Conservation (phyloP, 35 echinoderm and acorn worm species). For the Amphiura filiformis region DNA sequence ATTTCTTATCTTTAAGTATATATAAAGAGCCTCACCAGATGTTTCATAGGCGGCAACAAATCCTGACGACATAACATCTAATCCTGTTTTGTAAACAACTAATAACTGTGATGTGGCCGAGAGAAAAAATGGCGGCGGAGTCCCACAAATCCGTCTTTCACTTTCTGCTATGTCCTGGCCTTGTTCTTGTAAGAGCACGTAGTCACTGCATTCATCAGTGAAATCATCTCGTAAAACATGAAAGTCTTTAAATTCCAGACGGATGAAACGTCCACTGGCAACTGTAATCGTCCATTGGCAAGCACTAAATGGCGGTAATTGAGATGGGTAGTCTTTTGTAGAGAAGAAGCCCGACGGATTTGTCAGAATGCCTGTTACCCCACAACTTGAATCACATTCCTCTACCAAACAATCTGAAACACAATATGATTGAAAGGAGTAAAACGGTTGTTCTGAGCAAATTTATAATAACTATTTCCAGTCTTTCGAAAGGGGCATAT, state of each 20-base stretch:
- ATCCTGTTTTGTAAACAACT: constrained; percentile 40
- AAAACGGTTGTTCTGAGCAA: neutral
- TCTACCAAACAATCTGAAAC: constrained; percentile 53
- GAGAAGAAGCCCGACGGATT: constrained; percentile 14
- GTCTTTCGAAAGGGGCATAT: neutral
- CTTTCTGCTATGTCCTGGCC: neutral
- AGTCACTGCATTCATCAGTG: constrained; percentile 31
- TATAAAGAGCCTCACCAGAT: constrained; percentile 34
- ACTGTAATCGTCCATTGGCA: constrained; percentile 53
- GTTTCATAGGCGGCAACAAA: constrained; percentile 47
- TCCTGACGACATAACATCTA: constrained; percentile 47
- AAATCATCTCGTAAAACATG: neutral
- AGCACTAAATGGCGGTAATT: constrained; percentile 57
- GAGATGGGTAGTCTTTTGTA: constrained; percentile 49
- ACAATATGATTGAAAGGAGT: neutral
- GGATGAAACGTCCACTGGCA: constrained; percentile 29
- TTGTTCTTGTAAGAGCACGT: constrained; percentile 9
- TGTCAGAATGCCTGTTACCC: constrained; percentile 16
- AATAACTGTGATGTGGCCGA: constrained; percentile 28
- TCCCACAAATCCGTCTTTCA: constrained; percentile 41
- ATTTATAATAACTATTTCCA: neutral
- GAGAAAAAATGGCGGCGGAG: constrained; percentile 37
- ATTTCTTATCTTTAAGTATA: no score
- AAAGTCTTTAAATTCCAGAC: constrained; percentile 44
- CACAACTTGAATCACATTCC: constrained; percentile 45